Percentiles rank a stretch among this genome's conserved stretches.
Evolutionary conservation across 1,140 invertebrate genomes (phyloP).

Genomic region (Drosophila biarmipes): DNA sequence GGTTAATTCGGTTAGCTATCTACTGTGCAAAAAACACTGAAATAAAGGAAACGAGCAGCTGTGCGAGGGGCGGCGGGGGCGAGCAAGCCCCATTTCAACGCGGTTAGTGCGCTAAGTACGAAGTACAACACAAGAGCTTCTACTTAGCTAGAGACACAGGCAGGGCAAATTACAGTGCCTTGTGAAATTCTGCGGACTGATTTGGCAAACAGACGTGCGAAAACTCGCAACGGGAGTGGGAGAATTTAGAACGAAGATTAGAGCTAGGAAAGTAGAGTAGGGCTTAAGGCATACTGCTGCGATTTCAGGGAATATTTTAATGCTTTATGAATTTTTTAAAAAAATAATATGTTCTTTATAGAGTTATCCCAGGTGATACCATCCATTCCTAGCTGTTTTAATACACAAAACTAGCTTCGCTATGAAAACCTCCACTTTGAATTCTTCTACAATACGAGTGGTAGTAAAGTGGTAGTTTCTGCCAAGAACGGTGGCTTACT

Average conservation of each 20-base stretch:
- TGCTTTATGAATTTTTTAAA: no score
- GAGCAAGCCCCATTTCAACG: slow-evolving; percentile 63
- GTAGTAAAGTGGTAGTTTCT: not conserved
- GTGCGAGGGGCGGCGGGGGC: slow-evolving; percentile 12
- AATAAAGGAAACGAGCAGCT: slow-evolving; percentile 27
- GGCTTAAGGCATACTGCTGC: no score
- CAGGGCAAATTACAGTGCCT: slow-evolving; percentile 36
- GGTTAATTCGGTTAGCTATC: slow-evolving; percentile 63
- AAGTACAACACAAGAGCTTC: slow-evolving; percentile 68
- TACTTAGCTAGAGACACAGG: slow-evolving; percentile 72
- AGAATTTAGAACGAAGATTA: slow-evolving; percentile 2
- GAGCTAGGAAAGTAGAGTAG: no score
- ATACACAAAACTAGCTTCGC: no score
- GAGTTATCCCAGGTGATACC: no score
- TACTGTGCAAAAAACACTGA: slow-evolving; percentile 51
- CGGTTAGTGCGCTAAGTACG: slow-evolving; percentile 69
- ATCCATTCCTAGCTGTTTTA: no score
- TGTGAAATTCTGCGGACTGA: slow-evolving; percentile 37
- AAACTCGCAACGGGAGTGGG: slow-evolving; percentile 14
- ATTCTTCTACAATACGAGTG: not conserved
- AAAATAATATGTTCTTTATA: no score
- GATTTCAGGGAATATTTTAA: no score
- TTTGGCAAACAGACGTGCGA: slow-evolving; percentile 25
- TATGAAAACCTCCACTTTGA: no score
- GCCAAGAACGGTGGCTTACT: slow-evolving; percentile 18